Evolutionary conservation across 2,888 invertebrate genomes (phyloP).

Genomic region (Idaea aversata): DNA sequence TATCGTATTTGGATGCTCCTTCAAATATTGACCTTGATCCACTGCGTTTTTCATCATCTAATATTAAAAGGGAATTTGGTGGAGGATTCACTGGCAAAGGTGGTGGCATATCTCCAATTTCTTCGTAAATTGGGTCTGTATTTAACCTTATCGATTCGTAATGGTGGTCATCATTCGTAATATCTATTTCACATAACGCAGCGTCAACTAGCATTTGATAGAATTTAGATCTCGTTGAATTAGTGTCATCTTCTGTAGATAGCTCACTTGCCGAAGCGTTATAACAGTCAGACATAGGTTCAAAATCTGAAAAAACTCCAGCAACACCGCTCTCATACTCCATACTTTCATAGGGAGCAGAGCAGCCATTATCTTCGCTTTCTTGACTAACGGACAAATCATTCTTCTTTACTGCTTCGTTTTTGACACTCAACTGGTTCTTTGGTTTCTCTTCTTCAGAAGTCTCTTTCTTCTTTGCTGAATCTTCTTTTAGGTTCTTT

Average conservation of each 20-base stretch:
- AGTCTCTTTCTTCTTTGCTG: constrained; percentile 33
- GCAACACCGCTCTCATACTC: constrained; percentile 83
- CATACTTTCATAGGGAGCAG: constrained; percentile 88
- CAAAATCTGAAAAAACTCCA: constrained; percentile 75
- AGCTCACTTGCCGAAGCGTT: constrained; percentile 85
- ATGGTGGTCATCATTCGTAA: constrained; percentile 83
- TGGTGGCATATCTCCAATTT: constrained; percentile 87
- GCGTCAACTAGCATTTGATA: constrained; percentile 87
- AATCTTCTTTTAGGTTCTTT: constrained; percentile 65
- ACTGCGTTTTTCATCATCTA: constrained; percentile 85
- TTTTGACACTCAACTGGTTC: constrained; percentile 43
- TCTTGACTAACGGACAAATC: constrained; percentile 51
- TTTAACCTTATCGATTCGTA: constrained; percentile 86
- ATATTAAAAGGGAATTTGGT: constrained; percentile 83
- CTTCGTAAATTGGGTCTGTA: constrained; percentile 89
- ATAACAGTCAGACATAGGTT: constrained; percentile 85
- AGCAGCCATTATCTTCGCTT: constrained; percentile 80
- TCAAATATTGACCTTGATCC: constrained; percentile 87
- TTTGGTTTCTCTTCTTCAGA: constrained; percentile 41
- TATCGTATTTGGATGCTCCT: constrained; percentile 93
- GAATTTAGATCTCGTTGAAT: constrained; percentile 84
- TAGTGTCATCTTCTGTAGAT: constrained; percentile 83
- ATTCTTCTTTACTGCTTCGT: constrained; percentile 41
- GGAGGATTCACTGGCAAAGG: constrained; percentile 90
- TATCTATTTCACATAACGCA: constrained; percentile 84